Evolutionary conservation across 1,140 invertebrate genomes (phyloP).

Genomic region (Saccostrea cuccullata): DNA sequence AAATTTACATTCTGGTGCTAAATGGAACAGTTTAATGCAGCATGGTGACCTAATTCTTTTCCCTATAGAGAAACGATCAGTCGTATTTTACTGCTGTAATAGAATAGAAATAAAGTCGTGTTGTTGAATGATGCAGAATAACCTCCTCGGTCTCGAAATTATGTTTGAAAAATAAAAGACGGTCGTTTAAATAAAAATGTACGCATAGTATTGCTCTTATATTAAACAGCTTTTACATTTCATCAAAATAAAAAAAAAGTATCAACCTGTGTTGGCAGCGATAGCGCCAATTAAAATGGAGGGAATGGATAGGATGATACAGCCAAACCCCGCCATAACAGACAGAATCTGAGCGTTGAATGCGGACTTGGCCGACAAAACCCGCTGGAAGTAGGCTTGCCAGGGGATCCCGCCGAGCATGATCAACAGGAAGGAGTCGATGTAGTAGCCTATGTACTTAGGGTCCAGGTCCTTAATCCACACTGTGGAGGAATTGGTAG

Average conservation of each 20-base stretch:
- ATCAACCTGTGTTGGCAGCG: conserved; percentile 58
- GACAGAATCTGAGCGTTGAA: conserved; percentile 54
- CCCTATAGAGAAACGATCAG: too few relatives aligned
- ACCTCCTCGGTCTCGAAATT: too few relatives aligned
- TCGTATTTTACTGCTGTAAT: too few relatives aligned
- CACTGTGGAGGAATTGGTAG: conserved; percentile 85
- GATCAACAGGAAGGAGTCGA: conserved; percentile 93
- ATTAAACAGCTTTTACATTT: not conserved
- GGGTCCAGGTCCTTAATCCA: conserved; percentile 92
- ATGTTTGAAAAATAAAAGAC: too few relatives aligned
- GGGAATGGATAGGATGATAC: conserved; percentile 60
- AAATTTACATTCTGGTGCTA: too few relatives aligned
- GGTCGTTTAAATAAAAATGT: too few relatives aligned
- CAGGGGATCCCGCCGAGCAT: conserved; percentile 98
- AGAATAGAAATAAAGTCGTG: too few relatives aligned
- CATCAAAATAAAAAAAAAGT: not conserved
- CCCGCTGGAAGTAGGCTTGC: conserved; percentile 82
- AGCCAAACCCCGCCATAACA: conserved; percentile 51
- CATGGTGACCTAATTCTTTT: too few relatives aligned
- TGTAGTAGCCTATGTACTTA: conserved; percentile 88
- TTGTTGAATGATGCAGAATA: too few relatives aligned
- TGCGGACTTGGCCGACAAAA: conserved; percentile 53
- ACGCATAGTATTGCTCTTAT: not conserved
- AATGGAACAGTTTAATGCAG: too few relatives aligned
- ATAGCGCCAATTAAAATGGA: conserved; percentile 60